Base-by-base conservation (phyloP, 2,113 vertebrate species). In the Notothenia coriiceps region DNA sequence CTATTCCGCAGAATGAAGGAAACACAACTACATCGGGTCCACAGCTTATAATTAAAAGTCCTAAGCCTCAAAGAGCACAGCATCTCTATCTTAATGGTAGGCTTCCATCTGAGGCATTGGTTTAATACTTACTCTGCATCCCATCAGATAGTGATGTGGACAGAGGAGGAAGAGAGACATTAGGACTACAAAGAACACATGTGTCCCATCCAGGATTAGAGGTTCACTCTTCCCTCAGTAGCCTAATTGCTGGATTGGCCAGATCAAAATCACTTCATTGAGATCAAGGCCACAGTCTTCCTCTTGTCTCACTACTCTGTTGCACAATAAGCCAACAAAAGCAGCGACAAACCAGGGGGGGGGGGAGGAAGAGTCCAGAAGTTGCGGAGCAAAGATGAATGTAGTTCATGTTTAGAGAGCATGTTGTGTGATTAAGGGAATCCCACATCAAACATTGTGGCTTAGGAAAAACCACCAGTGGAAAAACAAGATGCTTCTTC, bases 341-440 rank as follows among this genome's bases (percentile, higher is more conserved):
- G 84, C 84, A 88, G 81, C 54, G 33, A 82, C 85, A 82, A 80
- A 80, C 69, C 14, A 18, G n/a, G 14, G 10, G 47, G 13, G 47
- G 35, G 68, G 47, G 10, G 43, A 17, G 55, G 75, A 22, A 22
- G 22, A 70, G 64, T 86, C 84, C 70, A 89, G 88, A 77, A 89
- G 82, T 85, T 70, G 60, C 29, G 33, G 88, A 89, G 74, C 63
- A 49, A 89, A 92, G 88, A 93, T 89, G 86, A 89, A 94, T 94
- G 90, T 90, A 84, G 81, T 89, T 93, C 89, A 88, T 95, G 94
- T 94, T 94, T 88, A 89, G 86, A 91, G 91, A 93, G 91, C 89
- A 89, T 94, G 94, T 94, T 91, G 91, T 91, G 93, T 94, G 95
- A 94, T 95, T 93, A 92, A 93, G 91, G 77, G 86, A 67, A 88